Conservation (phyloP, 2,797 vertebrate species). For the Phrynocephalus guinanensis region DNA sequence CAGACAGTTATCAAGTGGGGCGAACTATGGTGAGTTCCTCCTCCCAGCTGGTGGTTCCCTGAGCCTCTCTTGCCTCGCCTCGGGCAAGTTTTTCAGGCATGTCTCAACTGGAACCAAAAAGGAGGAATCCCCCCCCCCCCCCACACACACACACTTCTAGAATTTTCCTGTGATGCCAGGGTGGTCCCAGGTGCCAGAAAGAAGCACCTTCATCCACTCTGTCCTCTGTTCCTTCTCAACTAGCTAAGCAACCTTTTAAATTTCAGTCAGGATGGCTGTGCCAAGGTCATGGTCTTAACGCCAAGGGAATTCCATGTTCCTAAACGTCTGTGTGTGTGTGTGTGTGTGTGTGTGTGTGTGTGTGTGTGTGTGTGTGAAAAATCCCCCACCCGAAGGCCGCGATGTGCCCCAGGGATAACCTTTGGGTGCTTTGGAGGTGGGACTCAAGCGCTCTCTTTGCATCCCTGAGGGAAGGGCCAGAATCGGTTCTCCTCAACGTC, state of each 20-base stretch:
- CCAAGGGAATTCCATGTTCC: no score
- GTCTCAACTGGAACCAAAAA: neutral
- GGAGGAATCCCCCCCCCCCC: neutral
- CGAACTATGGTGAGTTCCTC: constrained; percentile 87
- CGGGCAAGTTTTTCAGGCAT: neutral
- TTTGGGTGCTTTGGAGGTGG: neutral
- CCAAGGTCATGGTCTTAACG: no score
- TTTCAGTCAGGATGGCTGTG: neutral
- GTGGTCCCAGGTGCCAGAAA: no score
- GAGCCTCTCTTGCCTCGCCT: neutral
- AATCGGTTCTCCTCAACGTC: neutral
- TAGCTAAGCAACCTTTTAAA: neutral
- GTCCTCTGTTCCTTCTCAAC: neutral
- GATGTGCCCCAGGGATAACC: neutral
- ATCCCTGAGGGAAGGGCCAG: neutral
- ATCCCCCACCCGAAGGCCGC: neutral
- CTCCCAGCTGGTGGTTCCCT: neutral
- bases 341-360: no score
- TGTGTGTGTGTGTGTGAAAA: constrained; percentile 3
- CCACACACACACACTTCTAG: no score
- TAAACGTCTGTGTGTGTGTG: neutral
- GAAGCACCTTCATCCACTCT: neutral
- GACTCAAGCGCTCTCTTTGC: neutral
- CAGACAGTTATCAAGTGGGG: constrained; percentile 94
- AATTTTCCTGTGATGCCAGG: neutral